phyloP scores from a whole-genome alignment of 2,113 vertebrate genomes.

The Heloderma charlesbogerti region DNA sequence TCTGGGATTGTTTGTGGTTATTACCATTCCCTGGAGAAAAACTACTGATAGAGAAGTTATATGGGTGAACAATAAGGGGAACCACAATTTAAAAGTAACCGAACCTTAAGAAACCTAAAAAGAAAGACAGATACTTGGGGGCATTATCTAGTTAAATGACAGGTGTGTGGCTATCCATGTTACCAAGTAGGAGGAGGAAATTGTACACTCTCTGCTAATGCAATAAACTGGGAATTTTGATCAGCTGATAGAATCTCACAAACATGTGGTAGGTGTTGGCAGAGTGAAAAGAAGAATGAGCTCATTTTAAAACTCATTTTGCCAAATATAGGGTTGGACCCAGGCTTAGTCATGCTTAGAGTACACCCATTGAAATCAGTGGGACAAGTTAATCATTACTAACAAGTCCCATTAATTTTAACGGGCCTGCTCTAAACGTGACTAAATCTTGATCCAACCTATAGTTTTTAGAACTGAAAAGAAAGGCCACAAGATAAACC shows the following conservation, averaged over 20 bases:
- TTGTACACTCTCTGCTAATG: constrained; percentile 35
- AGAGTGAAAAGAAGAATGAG: background rate
- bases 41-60: background rate
- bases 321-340: constrained; percentile 30
- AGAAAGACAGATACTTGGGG: constrained; percentile 42
- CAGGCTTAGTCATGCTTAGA: background rate
- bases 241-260: constrained; percentile 47
- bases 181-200: constrained; percentile 40
- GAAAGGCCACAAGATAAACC: background rate
- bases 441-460: background rate
- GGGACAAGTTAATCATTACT: background rate
- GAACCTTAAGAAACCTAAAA: constrained; percentile 49
- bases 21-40: background rate
- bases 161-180: constrained; percentile 48
- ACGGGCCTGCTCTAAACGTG: background rate
- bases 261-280: constrained; percentile 26
- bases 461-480: constrained; percentile 30
- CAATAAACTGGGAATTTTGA: constrained; percentile 69
- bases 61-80: background rate
- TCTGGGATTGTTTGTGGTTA: background rate
- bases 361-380: background rate
- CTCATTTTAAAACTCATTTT: constrained; percentile 61
- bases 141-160: constrained; percentile 66
- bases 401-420: background rate
- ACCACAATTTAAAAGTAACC: constrained; percentile 23